Evolutionary conservation across 1,140 invertebrate species (phyloP), one percentile per base, ranked within the genome.

Genomic region (Triops longicaudatus): DNA sequence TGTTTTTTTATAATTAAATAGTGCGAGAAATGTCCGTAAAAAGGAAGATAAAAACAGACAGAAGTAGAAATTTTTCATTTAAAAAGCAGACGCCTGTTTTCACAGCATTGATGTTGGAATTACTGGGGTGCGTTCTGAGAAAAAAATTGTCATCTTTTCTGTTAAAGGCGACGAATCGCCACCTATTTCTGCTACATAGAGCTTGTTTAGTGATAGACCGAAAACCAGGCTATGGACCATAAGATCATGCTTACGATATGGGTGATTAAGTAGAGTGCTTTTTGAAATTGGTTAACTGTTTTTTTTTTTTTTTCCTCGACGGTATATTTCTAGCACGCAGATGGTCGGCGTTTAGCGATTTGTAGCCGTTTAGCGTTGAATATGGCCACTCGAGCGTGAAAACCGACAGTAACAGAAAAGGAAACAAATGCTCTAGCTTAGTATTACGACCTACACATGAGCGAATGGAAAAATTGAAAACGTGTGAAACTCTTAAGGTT

Each of bases 231-330:
- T 17, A 14, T 22, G 50, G 14, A 63, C 50, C 50, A 17, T 17
- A 63, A 14, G 14, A 22, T 63, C 50, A 10, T n/a, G 50, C 14
- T 22, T 63, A 63, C 50, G 50, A 22, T 14, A 63, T 14, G 50
- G 50, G 50, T 63, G 14, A 63, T 63, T 63, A 63, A 63, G 17
- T n/a, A 63, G 50, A 63, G 50, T 63, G 50, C 17, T 63, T 63
- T 10, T 17, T 63, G 4, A 63, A 63, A 63, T 63, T 63, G 50
- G 50, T 22, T n/a, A n/a, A 63, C 17, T 6, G 17, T 63, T 63
- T 17, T 63, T 63, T 63, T 22, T n/a, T 22, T 6, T 17, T 44
- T 44, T 44, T 44, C 6, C 50, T 37, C 31, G 2, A 37, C 7
- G 31, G 2, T 37, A 37, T 37, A 37, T 37, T 37, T 37, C 31